These are phyloP conservation scores for Yponomeuta plumbellus DNA, from an alignment of 2,888 invertebrate genomes.

Conservation along the genomic window DNA sequence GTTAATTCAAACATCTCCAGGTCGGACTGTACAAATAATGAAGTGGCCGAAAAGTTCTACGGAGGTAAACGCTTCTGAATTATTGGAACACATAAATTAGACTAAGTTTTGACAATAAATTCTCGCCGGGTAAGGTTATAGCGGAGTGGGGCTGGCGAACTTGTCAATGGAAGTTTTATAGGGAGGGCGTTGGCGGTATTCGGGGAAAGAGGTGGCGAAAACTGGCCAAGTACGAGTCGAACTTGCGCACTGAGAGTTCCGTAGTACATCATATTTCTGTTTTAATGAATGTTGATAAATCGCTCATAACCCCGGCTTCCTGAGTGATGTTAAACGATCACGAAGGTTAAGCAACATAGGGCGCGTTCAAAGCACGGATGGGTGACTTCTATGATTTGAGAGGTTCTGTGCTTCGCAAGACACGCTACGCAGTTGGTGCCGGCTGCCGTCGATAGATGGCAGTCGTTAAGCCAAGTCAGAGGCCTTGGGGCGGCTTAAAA, in stretches of 20 bases:
- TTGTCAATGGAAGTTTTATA: conserved; percentile 7
- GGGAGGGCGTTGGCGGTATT: background rate
- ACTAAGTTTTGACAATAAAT: conserved; percentile 65
- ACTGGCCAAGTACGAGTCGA: background rate
- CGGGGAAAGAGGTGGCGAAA: background rate
- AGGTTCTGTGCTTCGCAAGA: too few relatives aligned
- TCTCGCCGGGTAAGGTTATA: conserved; percentile 31
- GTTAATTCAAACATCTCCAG: too few relatives aligned
- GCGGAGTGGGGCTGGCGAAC: background rate
- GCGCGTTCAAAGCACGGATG: too few relatives aligned
- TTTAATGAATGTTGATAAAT: too few relatives aligned
- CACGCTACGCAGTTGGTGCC: too few relatives aligned
- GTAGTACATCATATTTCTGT: background rate
- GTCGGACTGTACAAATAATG: conserved; percentile 47
- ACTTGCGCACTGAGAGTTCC: background rate
- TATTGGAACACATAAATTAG: conserved; percentile 68
- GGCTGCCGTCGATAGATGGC: too few relatives aligned
- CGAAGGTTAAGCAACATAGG: too few relatives aligned
- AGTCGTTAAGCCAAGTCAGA: too few relatives aligned
- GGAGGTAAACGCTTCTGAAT: conserved; percentile 48
- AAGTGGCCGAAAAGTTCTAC: conserved; percentile 53
- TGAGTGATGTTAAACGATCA: too few relatives aligned
- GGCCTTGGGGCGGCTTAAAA: too few relatives aligned
- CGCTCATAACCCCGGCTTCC: too few relatives aligned
- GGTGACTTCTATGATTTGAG: too few relatives aligned